phyloP scores from a whole-genome alignment of 2,797 vertebrate genomes.

The Anabas testudineus region DNA sequence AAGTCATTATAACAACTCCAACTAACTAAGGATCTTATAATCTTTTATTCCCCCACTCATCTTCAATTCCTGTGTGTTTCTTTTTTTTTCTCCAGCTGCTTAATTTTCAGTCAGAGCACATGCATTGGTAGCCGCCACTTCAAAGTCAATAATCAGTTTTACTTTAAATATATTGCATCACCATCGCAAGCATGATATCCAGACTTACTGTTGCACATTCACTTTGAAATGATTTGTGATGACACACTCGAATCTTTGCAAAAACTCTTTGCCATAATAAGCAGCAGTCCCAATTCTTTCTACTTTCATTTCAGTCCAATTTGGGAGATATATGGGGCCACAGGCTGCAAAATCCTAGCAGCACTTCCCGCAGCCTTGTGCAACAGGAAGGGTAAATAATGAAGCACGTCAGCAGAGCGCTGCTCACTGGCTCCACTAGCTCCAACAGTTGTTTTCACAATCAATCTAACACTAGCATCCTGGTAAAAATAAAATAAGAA shows the following conservation, averaged over 20 bases:
- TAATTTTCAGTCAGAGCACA: constrained; percentile 29
- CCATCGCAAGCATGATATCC: constrained; percentile 25
- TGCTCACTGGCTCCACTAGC: constrained; percentile 51
- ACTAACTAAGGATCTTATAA: constrained; percentile 3
- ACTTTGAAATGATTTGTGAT: constrained; percentile 63
- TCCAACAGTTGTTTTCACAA: constrained; percentile 61
- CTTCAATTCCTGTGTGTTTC: neutral
- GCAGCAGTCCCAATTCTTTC: constrained; percentile 42
- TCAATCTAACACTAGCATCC: constrained; percentile 52
- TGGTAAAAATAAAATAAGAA: constrained; percentile 49
- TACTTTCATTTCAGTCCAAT: constrained; percentile 67
- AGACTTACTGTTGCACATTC: constrained; percentile 43
- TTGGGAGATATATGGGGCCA: constrained; percentile 54
- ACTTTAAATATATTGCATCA: constrained; percentile 56
- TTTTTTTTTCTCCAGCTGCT: constrained; percentile 19
- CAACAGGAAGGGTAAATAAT: constrained; percentile 76
- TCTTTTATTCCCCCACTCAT: constrained; percentile 4
- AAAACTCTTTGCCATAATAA: constrained; percentile 47
- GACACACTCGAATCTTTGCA: constrained; percentile 55
- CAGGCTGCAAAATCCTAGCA: constrained; percentile 43
- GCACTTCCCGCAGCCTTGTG: constrained; percentile 59
- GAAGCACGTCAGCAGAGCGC: constrained; percentile 65
- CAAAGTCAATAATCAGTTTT: constrained; percentile 57
- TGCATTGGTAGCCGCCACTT: constrained; percentile 26
- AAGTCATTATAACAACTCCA: neutral